These are phyloP conservation scores for Macroglossus sobrinus DNA, from an alignment of 2,113 vertebrate genomes.

Conservation along the genomic window DNA sequence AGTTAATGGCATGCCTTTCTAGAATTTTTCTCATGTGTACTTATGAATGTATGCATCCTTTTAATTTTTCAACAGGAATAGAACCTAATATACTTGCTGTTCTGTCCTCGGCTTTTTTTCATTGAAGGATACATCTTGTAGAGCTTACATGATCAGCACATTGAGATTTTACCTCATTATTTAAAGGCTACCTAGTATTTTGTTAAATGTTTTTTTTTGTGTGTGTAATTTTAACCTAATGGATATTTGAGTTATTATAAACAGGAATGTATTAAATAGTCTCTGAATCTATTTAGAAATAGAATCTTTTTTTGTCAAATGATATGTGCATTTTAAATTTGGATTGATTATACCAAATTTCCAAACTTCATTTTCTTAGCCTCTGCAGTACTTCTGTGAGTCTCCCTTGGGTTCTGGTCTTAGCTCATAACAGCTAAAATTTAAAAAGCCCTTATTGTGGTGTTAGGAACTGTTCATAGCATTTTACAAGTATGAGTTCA, in stretches of 20 bases:
- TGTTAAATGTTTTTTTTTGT: not conserved
- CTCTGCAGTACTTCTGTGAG: not conserved
- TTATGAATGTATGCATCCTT: not conserved
- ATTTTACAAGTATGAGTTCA: not conserved
- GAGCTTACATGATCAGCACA: not conserved
- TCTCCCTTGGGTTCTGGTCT: not conserved
- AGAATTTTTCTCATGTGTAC: not conserved
- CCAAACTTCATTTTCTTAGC: not conserved
- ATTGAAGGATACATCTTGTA: not conserved
- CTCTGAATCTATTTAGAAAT: not conserved
- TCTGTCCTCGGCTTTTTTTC: not conserved
- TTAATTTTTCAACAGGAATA: not conserved
- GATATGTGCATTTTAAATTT: not conserved
- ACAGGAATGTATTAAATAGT: not conserved
- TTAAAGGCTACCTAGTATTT: not conserved
- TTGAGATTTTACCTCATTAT: not conserved
- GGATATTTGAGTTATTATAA: slow-evolving; percentile 7
- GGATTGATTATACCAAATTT: not conserved
- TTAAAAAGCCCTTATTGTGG: not conserved
- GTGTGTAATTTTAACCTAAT: not conserved
- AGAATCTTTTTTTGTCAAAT: not conserved
- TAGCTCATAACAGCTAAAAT: slow-evolving; percentile 20
- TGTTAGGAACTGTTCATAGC: not conserved
- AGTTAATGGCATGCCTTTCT: not conserved
- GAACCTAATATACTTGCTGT: not conserved